Conservation (phyloP, 1,140 invertebrate genomes). For the Diachasma alloeum region DNA sequence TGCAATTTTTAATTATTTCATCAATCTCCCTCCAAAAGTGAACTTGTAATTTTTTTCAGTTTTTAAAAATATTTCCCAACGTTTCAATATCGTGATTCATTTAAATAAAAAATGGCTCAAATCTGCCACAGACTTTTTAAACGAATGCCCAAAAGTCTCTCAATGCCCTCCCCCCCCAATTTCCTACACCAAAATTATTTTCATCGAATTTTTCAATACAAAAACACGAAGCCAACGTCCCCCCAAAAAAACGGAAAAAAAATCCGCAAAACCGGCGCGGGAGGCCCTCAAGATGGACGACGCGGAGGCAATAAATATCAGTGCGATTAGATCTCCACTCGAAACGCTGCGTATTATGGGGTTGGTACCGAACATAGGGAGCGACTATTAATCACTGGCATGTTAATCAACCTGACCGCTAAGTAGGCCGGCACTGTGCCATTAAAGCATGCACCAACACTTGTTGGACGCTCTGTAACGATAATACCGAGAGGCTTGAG, state of each 20-base stretch:
- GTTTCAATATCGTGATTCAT: no score
- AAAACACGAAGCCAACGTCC: no score
- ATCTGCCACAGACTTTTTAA: no score
- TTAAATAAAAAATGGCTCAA: no score
- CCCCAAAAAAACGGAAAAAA: neutral
- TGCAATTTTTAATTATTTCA: no score
- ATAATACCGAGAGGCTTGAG: neutral
- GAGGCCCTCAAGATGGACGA: slow-evolving; percentile 39
- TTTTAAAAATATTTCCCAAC: no score
- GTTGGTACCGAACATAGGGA: slow-evolving; percentile 48
- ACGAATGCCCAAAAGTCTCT: no score
- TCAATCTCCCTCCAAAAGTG: no score
- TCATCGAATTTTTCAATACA: no score
- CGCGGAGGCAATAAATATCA: slow-evolving; percentile 57
- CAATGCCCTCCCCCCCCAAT: no score
- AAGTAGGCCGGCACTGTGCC: slow-evolving; percentile 55
- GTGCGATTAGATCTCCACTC: slow-evolving; percentile 54
- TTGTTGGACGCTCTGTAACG: neutral
- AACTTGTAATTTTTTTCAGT: no score
- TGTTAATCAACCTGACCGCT: slow-evolving; percentile 56
- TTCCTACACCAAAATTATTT: no score
- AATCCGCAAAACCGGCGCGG: slow-evolving; percentile 19
- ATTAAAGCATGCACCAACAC: slow-evolving; percentile 45
- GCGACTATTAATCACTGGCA: slow-evolving; percentile 57
- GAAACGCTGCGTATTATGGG: slow-evolving; percentile 41